Evolutionary conservation across 2,797 vertebrate genomes (phyloP).

Genomic region (Sparidentex hasta): DNA sequence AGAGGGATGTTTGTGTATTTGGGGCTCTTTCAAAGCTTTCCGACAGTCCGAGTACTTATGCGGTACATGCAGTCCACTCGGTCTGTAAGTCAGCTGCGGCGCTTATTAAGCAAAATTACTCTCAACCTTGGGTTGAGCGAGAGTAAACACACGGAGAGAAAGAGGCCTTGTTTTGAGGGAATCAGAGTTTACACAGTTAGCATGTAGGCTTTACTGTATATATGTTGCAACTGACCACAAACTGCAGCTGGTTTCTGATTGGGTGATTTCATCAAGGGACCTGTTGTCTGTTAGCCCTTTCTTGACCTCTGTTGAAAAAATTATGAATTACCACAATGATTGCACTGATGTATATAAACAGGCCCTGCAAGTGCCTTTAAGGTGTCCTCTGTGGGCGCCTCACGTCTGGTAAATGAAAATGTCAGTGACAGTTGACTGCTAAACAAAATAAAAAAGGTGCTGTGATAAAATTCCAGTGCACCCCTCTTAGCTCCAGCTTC

Average conservation of each 20-base stretch:
- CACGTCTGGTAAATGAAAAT: not conserved
- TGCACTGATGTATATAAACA: no score
- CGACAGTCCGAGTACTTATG: not conserved
- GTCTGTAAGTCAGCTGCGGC: not conserved
- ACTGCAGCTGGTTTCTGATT: slow-evolving; percentile 15
- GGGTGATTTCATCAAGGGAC: not conserved
- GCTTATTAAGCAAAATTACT: slow-evolving; percentile 38
- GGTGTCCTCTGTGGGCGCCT: not conserved
- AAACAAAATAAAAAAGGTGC: slow-evolving; percentile 19
- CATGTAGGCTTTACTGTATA: not conserved
- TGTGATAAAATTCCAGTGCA: slow-evolving; percentile 17
- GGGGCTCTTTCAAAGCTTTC: not conserved
- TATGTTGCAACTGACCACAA: not conserved
- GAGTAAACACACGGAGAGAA: slow-evolving; percentile 22
- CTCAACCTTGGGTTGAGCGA: slow-evolving; percentile 6
- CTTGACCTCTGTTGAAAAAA: no score
- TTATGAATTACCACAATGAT: not conserved
- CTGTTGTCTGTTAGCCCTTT: no score
- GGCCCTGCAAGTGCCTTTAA: not conserved
- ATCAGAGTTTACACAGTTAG: not conserved
- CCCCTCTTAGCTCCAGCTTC: not conserved
- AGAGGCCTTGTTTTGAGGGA: slow-evolving; percentile 9
- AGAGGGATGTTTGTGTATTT: not conserved
- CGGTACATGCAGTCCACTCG: not conserved
- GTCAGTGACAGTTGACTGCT: not conserved